Conservation (phyloP, 64 coral and sea anemone species). For the Trachythela sp. region DNA sequence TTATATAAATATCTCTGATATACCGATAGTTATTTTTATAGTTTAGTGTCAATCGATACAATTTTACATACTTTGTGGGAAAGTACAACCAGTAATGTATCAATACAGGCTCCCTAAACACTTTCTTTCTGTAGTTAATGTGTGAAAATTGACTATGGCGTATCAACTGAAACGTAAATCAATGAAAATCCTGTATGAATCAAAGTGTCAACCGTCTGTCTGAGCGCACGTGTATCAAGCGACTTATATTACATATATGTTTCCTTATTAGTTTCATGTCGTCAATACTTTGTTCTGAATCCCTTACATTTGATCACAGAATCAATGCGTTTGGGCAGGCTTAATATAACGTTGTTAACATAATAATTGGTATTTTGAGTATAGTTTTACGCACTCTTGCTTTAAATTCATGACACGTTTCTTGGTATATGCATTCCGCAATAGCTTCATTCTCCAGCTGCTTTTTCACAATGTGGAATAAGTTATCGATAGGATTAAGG, state of each 20-base stretch:
- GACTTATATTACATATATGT: not conserved
- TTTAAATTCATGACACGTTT: not conserved
- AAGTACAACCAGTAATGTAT: too few species aligned
- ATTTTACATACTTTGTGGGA: too few species aligned
- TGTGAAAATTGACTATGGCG: too few species aligned
- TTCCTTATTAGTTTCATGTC: not conserved
- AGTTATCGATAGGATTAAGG: not conserved
- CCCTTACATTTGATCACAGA: not conserved
- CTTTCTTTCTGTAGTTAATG: too few species aligned
- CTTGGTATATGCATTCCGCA: not conserved
- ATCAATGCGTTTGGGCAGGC: not conserved
- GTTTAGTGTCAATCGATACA: too few species aligned
- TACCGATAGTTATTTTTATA: too few species aligned
- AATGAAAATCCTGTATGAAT: too few species aligned
- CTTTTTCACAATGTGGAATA: not conserved
- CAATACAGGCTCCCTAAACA: too few species aligned
- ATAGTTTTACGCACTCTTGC: not conserved
- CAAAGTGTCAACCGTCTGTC: too few species aligned
- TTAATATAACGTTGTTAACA: not conserved
- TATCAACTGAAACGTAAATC: too few species aligned
- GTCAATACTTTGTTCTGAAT: conserved; percentile 1
- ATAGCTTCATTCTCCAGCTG: not conserved
- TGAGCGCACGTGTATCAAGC: too few species aligned
- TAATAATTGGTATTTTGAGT: not conserved
- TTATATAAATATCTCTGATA: too few species aligned